Base-by-base conservation (phyloP, 2,888 invertebrate genomes). In the Drosophila anomalipes region DNA sequence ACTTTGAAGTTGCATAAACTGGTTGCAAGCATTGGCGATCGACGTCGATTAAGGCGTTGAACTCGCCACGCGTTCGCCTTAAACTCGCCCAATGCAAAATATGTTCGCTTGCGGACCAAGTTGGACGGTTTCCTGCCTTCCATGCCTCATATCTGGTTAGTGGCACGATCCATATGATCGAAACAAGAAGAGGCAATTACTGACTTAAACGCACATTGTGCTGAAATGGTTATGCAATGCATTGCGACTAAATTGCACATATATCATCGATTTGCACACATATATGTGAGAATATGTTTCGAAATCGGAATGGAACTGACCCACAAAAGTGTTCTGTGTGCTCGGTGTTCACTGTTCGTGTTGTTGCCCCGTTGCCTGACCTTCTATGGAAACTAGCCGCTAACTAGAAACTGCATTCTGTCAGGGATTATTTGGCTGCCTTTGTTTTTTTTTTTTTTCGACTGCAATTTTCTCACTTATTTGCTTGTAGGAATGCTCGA, bases 201-300 rank as follows among this genome's bases (percentile, higher is more conserved):
- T 30, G 3, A 28, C 33, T 33, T 19, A 4, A 26, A 28, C 9
- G 26, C 49, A 30, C 62, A 22, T 77, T 82, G 77, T 74, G 70
- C 28, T 56, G 26, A 16, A 26, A 1, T 26, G 47, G 67, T 85
- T 82, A 79, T 74, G 77, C 71, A 82, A 82, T 64, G 52, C 32
- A 51, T 47, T 63, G 63, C 53, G 26, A 47, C 33, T 49, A 33
- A 10, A 28, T 22, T 58, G 12, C 33, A 22, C 6, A 32, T 14
- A 52, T 33, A 28, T 33, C 26, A 26, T 28, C 26, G 47, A 37
- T n/a, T 44, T 41, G 33, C 22, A 26, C 64, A 53, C 33, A 58
- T n/a, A 49, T 79, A 76, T 85, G 85, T 85, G 88, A 83, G 83
- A 86, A 83, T 79, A 87, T 88, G 83, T 81, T 83, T 74, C 28